phyloP scores from a whole-genome alignment of 2,113 vertebrate species.

The Pseudopodoces humilis region DNA sequence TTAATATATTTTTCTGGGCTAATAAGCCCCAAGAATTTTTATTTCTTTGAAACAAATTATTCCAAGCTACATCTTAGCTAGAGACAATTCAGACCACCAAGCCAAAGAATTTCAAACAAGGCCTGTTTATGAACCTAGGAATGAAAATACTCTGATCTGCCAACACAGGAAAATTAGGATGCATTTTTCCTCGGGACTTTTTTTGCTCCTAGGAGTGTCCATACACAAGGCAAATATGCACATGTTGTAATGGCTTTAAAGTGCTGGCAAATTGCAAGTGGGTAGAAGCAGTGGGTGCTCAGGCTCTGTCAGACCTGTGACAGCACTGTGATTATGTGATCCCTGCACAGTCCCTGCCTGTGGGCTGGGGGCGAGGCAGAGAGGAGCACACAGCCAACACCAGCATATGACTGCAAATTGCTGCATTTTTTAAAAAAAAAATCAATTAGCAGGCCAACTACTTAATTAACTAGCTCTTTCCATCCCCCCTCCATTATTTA shows the following conservation, averaged over 20 bases:
- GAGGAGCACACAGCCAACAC: not conserved
- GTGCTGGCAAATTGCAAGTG: not conserved
- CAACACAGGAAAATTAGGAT: not conserved
- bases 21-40: constrained; percentile 28
- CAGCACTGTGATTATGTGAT: constrained; percentile 18
- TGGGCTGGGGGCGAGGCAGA: not conserved
- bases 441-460: constrained; percentile 58
- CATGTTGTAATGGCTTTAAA: not conserved
- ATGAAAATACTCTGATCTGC: not conserved
- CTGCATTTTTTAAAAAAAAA: not conserved
- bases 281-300: not conserved
- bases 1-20: constrained; percentile 31
- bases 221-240: not conserved
- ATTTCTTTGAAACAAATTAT: not conserved
- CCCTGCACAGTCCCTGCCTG: not conserved
- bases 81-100: not conserved
- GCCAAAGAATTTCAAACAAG: not conserved
- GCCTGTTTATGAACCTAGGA: not conserved
- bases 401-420: not conserved
- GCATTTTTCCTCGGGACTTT: not conserved
- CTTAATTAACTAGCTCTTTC: constrained; percentile 48
- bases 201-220: not conserved
- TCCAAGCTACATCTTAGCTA: not conserved
- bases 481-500: not conserved
- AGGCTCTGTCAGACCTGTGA: not conserved